A percentile compares a stretch with the other conserved stretches of the same genome.
These are phyloP conservation scores for Stenodema calcarata DNA, from an alignment of 2,888 invertebrate species.

Conservation along the genomic window DNA sequence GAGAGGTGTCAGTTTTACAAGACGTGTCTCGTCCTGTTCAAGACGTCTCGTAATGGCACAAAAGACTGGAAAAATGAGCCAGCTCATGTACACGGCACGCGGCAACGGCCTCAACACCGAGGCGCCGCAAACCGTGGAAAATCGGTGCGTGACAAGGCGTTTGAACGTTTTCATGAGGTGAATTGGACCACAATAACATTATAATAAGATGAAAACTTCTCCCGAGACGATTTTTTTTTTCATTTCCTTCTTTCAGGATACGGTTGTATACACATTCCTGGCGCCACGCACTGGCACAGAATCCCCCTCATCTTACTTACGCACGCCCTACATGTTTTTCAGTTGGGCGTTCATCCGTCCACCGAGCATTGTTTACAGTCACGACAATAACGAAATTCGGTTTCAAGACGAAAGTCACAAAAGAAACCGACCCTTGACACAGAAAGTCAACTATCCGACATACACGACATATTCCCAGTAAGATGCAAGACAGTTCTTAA, in stretches of 20 bases:
- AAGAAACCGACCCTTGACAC: not conserved
- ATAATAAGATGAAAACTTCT: not conserved
- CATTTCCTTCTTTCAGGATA: not conserved
- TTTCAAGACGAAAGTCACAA: not conserved
- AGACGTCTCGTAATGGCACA: no score
- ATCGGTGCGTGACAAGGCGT: constrained; percentile 16
- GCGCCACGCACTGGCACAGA: not conserved
- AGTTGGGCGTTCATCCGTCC: not conserved
- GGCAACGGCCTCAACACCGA: not conserved
- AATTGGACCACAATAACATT: constrained; percentile 27
- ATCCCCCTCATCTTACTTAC: not conserved
- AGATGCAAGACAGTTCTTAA: no score
- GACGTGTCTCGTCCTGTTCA: no score
- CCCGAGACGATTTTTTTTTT: not conserved
- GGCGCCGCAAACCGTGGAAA: constrained; percentile 7
- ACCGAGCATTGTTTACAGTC: not conserved
- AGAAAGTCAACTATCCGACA: not conserved
- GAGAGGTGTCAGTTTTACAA: no score
- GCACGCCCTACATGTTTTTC: not conserved
- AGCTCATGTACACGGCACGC: not conserved
- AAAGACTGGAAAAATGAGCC: no score
- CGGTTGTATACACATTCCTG: not conserved
- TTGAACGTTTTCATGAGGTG: constrained; percentile 12
- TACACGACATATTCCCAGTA: no score
- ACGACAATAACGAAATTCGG: not conserved